Evolutionary conservation across 2,797 vertebrate species (phyloP), one percentile per base, ranked within the genome.

Genomic region (Peromyscus eremicus): DNA sequence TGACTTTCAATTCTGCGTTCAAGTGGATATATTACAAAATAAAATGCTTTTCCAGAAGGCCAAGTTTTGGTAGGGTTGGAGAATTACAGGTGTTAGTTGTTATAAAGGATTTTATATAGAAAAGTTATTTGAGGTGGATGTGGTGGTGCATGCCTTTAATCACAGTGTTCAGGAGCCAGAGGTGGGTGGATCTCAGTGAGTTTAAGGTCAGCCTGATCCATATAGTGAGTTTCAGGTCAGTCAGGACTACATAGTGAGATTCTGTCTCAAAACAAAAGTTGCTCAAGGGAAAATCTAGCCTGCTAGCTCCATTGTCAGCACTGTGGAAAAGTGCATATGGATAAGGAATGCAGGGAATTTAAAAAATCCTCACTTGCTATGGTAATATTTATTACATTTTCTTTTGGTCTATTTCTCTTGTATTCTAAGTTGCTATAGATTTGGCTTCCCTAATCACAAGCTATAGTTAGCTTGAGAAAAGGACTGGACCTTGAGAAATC

Each of bases 1-100:
- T 88, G 70, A 86, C 55, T 94, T 95, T 90, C 46, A 64, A 27
- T 92, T 94, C 77, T 96, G 52, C 89, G 43, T 89, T 70, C 34
- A 91, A 92, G 82, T 91, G 16, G 40, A 92, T 17, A 19, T 92
- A 40, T 19, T 76, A 89, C 64, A 64, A 91, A 92, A 60, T 62
- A 91, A 90, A 83, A 23, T 77, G 34, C 40, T 91, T 73, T 86
- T 87, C 27, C 84, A 84, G 75, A 81, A 95, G 94, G 60, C 11
- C 66, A 57, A 60, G 27, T 10, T 75, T 60, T 19, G 55, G 0
- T 7, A 76, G 12, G 19, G 80, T 43, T 71, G 13, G 66, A 91
- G 82, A 88, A 62, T 83, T 52, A 21, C 70, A 91, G 75, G 66
- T 52, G 32, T 85, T 82, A 82, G 52, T 73, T 73, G 34, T 49